These are phyloP conservation scores for Hyalella azteca DNA, from an alignment of 2,888 invertebrate species.

Conservation along the genomic window DNA sequence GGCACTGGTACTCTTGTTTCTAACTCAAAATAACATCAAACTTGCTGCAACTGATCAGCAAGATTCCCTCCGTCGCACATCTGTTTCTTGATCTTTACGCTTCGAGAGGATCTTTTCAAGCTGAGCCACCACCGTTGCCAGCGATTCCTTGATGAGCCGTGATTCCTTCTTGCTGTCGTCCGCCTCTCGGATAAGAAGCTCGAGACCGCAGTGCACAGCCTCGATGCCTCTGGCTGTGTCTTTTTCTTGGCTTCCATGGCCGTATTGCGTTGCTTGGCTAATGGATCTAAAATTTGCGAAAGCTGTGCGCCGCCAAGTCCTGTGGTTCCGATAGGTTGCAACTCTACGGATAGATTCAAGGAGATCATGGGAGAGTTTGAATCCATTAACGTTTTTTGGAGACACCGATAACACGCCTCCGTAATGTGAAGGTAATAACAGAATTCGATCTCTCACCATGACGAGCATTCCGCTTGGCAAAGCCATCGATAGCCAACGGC, in stretches of 20 bases:
- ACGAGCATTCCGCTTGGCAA: conserved; percentile 45
- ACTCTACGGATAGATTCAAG: conserved; percentile 48
- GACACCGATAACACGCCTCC: conserved; percentile 46
- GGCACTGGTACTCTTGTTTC: too few relatives aligned
- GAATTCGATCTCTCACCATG: conserved; percentile 43
- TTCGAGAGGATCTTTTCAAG: background rate
- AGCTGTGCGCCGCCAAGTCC: conserved; percentile 48
- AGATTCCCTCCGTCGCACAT: background rate
- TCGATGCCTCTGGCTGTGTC: conserved; percentile 50
- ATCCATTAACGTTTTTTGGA: conserved; percentile 46
- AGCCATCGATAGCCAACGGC: conserved; percentile 63
- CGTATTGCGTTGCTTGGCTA: conserved; percentile 51
- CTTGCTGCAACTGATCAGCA: background rate
- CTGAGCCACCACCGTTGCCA: background rate
- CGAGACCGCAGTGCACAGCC: conserved; percentile 53
- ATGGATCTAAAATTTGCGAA: conserved; percentile 53
- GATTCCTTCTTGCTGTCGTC: conserved; percentile 47
- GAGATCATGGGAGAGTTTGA: conserved; percentile 46
- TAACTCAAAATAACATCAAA: too few relatives aligned
- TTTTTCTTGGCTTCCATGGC: conserved; percentile 44
- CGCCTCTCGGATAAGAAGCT: conserved; percentile 52
- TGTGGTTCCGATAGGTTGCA: conserved; percentile 50
- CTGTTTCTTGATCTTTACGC: background rate
- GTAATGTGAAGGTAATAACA: conserved; percentile 47
- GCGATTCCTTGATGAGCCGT: background rate